These are phyloP conservation scores for Drosophila pegasa DNA, from an alignment of 2,888 invertebrate species.

Conservation along the genomic window DNA sequence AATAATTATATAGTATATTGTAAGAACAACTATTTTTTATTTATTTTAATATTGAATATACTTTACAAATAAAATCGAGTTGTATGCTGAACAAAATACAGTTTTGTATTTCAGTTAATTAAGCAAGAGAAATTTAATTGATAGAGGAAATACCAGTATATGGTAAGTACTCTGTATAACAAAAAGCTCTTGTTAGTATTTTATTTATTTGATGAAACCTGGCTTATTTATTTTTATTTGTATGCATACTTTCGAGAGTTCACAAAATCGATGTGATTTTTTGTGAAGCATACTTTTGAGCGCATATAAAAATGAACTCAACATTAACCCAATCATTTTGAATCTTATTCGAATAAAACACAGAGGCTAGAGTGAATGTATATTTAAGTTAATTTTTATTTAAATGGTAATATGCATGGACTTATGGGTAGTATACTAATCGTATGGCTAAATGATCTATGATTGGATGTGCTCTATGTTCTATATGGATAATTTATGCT, in stretches of 20 bases:
- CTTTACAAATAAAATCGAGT: not conserved
- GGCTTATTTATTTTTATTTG: too few relatives aligned
- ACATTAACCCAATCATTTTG: too few relatives aligned
- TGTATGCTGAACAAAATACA: not conserved
- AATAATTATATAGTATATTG: too few relatives aligned
- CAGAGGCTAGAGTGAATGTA: not conserved
- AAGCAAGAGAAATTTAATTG: too few relatives aligned
- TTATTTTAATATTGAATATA: not conserved
- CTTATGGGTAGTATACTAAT: conserved; percentile 48
- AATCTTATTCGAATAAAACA: not conserved
- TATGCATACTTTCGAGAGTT: conserved; percentile 19
- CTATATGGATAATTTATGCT: conserved; percentile 48
- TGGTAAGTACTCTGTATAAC: too few relatives aligned
- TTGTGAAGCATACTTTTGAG: conserved; percentile 3
- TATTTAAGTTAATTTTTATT: conserved; percentile 45
- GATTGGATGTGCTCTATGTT: conserved; percentile 37
- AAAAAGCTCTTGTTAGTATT: not conserved
- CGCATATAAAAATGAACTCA: not conserved
- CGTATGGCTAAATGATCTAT: conserved; percentile 65
- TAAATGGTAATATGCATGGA: conserved; percentile 42
- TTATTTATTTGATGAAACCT: too few relatives aligned
- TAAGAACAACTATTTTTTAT: too few relatives aligned
- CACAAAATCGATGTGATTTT: not conserved
- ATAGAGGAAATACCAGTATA: too few relatives aligned
- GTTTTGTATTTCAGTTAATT: too few relatives aligned